Conservation (phyloP, 2,888 invertebrate genomes). For the Mayetiola destructor region DNA sequence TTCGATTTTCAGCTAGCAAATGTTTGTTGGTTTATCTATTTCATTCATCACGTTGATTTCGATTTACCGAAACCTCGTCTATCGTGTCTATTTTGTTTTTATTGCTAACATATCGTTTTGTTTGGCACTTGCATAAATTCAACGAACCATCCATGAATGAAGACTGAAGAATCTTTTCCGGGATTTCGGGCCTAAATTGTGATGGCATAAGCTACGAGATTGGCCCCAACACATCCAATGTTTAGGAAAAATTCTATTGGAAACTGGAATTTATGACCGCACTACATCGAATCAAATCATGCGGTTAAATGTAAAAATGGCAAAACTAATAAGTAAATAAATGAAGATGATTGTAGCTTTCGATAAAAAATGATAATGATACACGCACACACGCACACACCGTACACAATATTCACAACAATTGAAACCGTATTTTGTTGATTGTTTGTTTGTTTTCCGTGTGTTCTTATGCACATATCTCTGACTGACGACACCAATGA, state of each 20-base stretch:
- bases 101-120: not conserved
- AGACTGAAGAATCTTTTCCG: too few species aligned
- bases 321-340: slow-evolving; percentile 6
- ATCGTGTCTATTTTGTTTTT: not conserved
- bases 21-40: not conserved
- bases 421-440: not conserved
- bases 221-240: not conserved
- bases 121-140: not conserved
- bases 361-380: slow-evolving; percentile 2
- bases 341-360: slow-evolving; percentile 1
- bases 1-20: not conserved
- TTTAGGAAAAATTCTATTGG: not conserved
- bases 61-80: not conserved
- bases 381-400: slow-evolving; percentile 6
- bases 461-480: too few species aligned
- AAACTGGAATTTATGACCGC: not conserved
- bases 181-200: too few species aligned
- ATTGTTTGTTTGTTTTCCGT: not conserved
- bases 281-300: not conserved
- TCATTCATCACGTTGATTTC: not conserved
- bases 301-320: slow-evolving; percentile 1
- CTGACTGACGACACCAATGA: too few species aligned
- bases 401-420: not conserved
- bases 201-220: not conserved
- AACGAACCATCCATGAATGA: too few species aligned